These are phyloP conservation scores for Mesorhabditis belari DNA, from an alignment of 2,888 invertebrate genomes.

Conservation along the genomic window DNA sequence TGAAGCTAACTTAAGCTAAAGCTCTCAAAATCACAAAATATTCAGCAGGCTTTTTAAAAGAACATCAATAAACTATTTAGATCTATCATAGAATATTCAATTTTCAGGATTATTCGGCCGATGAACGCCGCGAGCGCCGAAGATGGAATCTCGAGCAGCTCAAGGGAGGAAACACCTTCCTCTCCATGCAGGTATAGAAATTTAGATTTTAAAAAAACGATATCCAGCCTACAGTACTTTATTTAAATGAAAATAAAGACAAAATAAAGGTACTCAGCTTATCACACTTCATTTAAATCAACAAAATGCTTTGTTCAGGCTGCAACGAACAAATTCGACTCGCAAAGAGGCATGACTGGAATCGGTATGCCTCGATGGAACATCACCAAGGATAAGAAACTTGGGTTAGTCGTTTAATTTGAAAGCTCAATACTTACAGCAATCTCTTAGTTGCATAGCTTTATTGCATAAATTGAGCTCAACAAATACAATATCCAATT, in stretches of 20 bases:
- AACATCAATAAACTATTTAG: no score
- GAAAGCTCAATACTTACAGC: no score
- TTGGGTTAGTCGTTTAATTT: constrained; percentile 21
- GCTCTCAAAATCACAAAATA: no score
- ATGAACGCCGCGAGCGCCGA: constrained; percentile 22
- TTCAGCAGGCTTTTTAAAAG: no score
- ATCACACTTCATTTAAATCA: neutral
- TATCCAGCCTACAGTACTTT: neutral
- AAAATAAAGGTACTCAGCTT: no score
- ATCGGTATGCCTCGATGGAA: constrained; percentile 51
- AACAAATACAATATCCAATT: neutral
- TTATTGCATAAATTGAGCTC: neutral
- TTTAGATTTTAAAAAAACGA: neutral
- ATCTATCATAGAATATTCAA: no score
- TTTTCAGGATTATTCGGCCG: constrained; percentile 8
- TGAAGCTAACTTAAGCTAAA: no score
- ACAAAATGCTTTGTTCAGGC: constrained; percentile 18
- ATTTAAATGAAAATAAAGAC: neutral
- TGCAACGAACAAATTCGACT: constrained; percentile 51
- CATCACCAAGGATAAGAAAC: constrained; percentile 50
- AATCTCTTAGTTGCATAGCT: no score
- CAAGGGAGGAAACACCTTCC: constrained; percentile 48
- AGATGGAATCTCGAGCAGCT: constrained; percentile 51
- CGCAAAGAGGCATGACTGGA: constrained; percentile 50
- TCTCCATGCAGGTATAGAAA: constrained; percentile 33